A percentile compares a stretch with the other conserved stretches of the same genome.
Evolutionary conservation across 1,140 invertebrate genomes (phyloP).

Genomic region (Brachionus rubens): DNA sequence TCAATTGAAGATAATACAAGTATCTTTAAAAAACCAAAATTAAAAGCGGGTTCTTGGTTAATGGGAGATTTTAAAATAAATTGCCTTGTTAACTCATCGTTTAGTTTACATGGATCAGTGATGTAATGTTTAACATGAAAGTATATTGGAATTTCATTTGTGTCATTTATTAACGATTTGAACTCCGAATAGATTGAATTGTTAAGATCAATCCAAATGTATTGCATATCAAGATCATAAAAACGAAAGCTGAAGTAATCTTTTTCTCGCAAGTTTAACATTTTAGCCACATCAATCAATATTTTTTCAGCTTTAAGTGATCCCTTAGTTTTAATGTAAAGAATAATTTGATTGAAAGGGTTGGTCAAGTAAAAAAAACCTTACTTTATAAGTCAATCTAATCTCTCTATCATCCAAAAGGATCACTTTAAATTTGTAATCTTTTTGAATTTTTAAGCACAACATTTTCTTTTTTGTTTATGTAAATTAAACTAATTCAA

Average conservation of each 20-base stretch:
- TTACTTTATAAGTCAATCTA: slow-evolving; percentile 26
- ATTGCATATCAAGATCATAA: neutral
- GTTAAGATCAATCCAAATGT: slow-evolving; percentile 15
- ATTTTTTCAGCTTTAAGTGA: slow-evolving; percentile 31
- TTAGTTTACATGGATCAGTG: slow-evolving; percentile 31
- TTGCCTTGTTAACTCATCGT: slow-evolving; percentile 29
- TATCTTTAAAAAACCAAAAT: neutral
- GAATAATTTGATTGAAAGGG: neutral
- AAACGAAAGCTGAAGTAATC: slow-evolving; percentile 39
- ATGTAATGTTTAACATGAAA: slow-evolving; percentile 36
- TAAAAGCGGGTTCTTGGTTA: neutral
- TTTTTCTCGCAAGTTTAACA: slow-evolving; percentile 15
- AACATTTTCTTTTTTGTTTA: slow-evolving; percentile 32
- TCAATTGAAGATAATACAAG: slow-evolving; percentile 27
- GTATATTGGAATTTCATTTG: slow-evolving; percentile 1
- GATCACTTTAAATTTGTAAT: slow-evolving; percentile 26
- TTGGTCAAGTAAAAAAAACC: too few relatives aligned
- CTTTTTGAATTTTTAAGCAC: slow-evolving; percentile 27
- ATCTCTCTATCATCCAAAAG: slow-evolving; percentile 33
- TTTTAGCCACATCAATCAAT: slow-evolving; percentile 28
- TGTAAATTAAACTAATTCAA: neutral
- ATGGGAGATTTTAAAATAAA: neutral
- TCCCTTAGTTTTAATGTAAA: neutral
- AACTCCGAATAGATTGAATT: neutral
- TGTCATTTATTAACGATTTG: neutral